Percentiles rank a stretch among this genome's conserved stretches.
These are phyloP conservation scores for Dolichomitus sp. DNA, from an alignment of 2,888 invertebrate genomes.

Conservation along the genomic window DNA sequence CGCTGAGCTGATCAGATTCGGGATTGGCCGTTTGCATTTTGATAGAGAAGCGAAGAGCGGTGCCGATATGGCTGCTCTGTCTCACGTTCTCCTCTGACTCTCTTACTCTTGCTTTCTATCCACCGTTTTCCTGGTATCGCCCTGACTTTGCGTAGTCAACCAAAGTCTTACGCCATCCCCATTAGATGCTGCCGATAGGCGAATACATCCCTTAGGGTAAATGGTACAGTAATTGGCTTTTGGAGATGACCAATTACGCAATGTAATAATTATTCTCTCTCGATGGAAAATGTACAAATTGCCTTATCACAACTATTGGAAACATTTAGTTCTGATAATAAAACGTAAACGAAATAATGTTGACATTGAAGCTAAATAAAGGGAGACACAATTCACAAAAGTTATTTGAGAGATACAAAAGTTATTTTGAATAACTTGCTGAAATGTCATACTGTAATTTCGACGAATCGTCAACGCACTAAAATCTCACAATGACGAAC, in stretches of 20 bases:
- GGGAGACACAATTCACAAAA: no score
- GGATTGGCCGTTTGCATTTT: slow-evolving; percentile 78
- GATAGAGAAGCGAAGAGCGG: slow-evolving; percentile 68
- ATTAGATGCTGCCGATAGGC: slow-evolving; percentile 10
- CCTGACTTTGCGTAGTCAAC: slow-evolving; percentile 33
- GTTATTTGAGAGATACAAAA: no score
- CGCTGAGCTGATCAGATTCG: slow-evolving; percentile 73
- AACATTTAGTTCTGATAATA: background rate
- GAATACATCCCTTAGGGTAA: background rate
- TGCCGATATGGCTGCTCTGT: slow-evolving; percentile 22
- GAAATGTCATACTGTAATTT: background rate
- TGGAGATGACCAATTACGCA: slow-evolving; percentile 1
- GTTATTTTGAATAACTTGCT: no score
- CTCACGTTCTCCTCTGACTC: background rate
- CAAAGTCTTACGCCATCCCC: background rate
- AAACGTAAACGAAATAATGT: background rate
- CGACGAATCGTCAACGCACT: background rate
- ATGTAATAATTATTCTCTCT: background rate
- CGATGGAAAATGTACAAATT: background rate
- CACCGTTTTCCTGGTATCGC: background rate
- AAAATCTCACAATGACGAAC: no score
- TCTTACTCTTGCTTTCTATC: slow-evolving; percentile 25
- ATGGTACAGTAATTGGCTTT: slow-evolving; percentile 3
- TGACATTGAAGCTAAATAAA: background rate
- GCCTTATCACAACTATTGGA: background rate